These are phyloP conservation scores for Bathynomus jamesi DNA, from an alignment of 1,140 invertebrate species.

Conservation along the genomic window DNA sequence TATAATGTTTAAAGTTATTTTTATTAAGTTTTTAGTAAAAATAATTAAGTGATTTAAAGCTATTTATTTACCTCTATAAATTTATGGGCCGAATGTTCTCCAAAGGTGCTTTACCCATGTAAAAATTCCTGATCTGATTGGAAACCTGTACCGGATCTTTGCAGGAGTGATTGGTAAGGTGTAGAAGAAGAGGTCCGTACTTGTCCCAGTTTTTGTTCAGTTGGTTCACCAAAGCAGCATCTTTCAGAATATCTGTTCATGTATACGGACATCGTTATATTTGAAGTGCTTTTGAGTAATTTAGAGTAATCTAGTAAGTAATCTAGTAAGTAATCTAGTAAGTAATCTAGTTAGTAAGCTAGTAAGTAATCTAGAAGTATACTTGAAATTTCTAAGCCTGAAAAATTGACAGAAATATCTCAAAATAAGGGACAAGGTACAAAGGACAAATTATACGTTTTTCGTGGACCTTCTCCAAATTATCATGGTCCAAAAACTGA, in stretches of 20 bases:
- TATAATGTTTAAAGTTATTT: neutral
- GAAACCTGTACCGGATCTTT: constrained; percentile 28
- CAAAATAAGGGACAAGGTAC: too few relatives aligned
- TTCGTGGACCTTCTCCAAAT: too few relatives aligned
- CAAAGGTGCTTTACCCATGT: constrained; percentile 30
- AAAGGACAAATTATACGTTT: too few relatives aligned
- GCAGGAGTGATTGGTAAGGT: constrained; percentile 20
- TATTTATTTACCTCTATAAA: constrained; percentile 28
- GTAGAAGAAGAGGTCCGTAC: constrained; percentile 24
- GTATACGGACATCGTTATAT: too few relatives aligned
- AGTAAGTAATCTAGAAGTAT: too few relatives aligned
- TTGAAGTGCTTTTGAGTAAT: too few relatives aligned
- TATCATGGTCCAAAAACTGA: too few relatives aligned
- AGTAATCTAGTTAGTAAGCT: too few relatives aligned
- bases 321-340: too few relatives aligned
- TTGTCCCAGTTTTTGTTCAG: constrained; percentile 32
- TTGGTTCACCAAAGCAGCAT: constrained; percentile 10
- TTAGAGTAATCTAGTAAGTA: neutral
- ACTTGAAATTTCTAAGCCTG: too few relatives aligned
- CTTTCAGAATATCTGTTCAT: constrained; percentile 33
- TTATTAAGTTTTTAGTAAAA: too few relatives aligned
- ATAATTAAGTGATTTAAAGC: neutral
- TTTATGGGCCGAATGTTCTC: constrained; percentile 16
- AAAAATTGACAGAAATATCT: too few relatives aligned
- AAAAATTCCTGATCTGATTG: constrained; percentile 23